phyloP scores from a whole-genome alignment of 2,113 vertebrate genomes.

The Osmerus eperlanus region DNA sequence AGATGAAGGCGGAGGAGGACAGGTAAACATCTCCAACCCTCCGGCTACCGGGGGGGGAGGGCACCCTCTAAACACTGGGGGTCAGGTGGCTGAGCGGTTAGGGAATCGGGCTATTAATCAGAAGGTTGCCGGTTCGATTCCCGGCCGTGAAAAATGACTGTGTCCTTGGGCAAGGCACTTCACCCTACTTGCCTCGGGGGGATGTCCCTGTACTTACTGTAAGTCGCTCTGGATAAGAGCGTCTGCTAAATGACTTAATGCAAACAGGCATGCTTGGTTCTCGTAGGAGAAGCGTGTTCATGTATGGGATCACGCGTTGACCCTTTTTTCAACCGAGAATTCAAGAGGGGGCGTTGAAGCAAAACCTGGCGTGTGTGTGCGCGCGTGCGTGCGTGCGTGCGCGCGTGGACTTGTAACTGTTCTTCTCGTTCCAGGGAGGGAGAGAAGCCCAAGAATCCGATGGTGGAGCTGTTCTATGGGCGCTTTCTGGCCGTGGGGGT shows the following conservation, averaged over 20 bases:
- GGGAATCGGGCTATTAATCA: no score
- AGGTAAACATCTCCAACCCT: slow-evolving; percentile 46
- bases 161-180: no score
- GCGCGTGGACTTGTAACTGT: slow-evolving; percentile 4
- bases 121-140: no score
- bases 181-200: no score
- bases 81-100: background rate
- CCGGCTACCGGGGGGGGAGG: background rate
- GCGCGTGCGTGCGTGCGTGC: background rate
- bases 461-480: slow-evolving; percentile 98
- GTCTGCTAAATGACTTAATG: background rate
- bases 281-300: background rate
- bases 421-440: slow-evolving; percentile 78
- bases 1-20: slow-evolving; percentile 95
- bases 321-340: no score
- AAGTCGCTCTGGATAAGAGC: no score
- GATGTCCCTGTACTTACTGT: no score
- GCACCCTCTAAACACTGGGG: no score
- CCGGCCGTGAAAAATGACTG: no score
- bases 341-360: background rate
- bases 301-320: no score
- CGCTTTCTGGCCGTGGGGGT: slow-evolving; percentile 93
- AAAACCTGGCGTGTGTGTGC: background rate
- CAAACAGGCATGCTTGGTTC: background rate
- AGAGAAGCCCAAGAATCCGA: slow-evolving; percentile 97